A percentile compares a stretch with the other conserved stretches of the same genome.
phyloP scores from a whole-genome alignment of 2,113 vertebrate species.

The Chionodraco myersi region DNA sequence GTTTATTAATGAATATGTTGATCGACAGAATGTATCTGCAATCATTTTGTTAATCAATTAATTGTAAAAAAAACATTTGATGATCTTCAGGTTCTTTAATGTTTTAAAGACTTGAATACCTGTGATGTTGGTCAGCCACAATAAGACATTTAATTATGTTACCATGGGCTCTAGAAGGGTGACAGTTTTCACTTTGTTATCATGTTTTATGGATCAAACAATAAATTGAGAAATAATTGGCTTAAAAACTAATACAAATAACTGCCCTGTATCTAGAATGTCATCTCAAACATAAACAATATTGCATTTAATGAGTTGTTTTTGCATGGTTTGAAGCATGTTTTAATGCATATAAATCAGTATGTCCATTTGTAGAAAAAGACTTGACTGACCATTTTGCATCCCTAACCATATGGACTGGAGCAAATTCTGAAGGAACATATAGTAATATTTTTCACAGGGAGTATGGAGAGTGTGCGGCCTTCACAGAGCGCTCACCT shows the following conservation, averaged over 20 bases:
- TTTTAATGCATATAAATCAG: not conserved
- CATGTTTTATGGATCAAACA: too few species aligned
- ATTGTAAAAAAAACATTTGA: too few species aligned
- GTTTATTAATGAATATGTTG: not conserved
- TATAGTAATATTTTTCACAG: too few species aligned
- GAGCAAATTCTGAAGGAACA: not conserved
- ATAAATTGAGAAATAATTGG: not conserved
- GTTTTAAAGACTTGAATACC: not conserved
- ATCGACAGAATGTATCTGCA: too few species aligned
- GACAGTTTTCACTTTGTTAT: not conserved
- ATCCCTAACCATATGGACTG: too few species aligned
- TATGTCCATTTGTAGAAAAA: not conserved
- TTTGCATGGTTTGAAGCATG: not conserved
- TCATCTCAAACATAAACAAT: not conserved
- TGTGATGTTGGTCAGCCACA: not conserved
- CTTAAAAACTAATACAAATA: not conserved
- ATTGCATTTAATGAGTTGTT: not conserved
- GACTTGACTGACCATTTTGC: too few species aligned
- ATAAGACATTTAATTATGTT: not conserved
- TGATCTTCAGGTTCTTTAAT: too few species aligned
- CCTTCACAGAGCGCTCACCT: slow-evolving; percentile 75
- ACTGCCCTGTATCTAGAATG: not conserved
- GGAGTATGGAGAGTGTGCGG: not conserved
- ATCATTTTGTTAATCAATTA: too few species aligned
- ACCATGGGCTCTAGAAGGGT: not conserved